Evolutionary conservation across 2,888 invertebrate genomes (phyloP), one percentile per base, ranked within the genome.

Genomic region (Scaptomyza parva): DNA sequence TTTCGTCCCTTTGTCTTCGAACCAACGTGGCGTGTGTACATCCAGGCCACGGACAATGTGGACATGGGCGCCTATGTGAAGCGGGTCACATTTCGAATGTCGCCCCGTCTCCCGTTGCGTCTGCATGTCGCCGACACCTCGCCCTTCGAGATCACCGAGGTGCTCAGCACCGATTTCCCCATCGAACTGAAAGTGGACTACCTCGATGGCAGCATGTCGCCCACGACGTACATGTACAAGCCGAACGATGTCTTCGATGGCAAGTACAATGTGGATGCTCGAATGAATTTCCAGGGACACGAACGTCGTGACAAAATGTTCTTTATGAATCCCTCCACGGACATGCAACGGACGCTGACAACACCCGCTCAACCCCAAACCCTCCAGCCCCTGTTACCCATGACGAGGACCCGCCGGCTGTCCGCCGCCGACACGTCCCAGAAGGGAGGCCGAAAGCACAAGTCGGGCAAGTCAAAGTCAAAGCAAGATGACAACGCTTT

Each of bases 11-110:
- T 40, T 8, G 41, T 67, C 11, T 72, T 79, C 17, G 82, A 86
- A 44, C 84, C 78, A 0, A 86, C 86, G 0, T 82, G 86, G 82
- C 60, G 76, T 18, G 86, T 82, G 18, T 82, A 82, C 11, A 66
- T 82, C 8, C 47, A 39, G 33, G 52, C 66, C 6, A 24, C 22
- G 30, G 75, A 74, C 24, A 39, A 55, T 9, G 60, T 64, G 5
- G 64, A 83, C 2, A 67, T 82, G 63, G 73, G 76, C 0, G 37
- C 45, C 0, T 86, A 72, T 41, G 84, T 82, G 11, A 64, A 70
- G 0, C 65, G 76, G 0, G 78, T 86, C 8, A 76, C 80, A 0
- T 82, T 72, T n/a, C 69, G 65, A 0, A 76, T 76, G 76, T 76
- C 70, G 6, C 76, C 76, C 2, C 80, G 86, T 0, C 35, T 82